A percentile compares a stretch with the other conserved stretches of the same genome.
Conservation (phyloP, 2,888 invertebrate genomes). For the Mimachlamys varia region DNA sequence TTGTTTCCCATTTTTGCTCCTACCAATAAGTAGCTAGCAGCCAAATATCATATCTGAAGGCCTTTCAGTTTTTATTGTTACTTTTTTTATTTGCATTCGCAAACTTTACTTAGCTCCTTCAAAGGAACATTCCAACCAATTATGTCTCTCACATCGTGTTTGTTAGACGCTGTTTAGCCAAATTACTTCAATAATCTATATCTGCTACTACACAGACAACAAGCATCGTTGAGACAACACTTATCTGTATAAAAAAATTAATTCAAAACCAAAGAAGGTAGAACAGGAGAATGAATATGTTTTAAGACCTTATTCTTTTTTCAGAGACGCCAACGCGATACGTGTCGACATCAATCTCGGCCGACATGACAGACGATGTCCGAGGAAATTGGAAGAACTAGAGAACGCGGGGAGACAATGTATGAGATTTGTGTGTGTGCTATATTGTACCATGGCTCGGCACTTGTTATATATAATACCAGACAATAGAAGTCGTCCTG, state of each 20-base stretch:
- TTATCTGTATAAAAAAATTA: too few species aligned
- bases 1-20: too few species aligned
- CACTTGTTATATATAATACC: background rate
- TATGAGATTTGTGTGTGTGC: slow-evolving; percentile 2
- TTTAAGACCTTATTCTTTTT: background rate
- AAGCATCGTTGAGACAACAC: background rate
- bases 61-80: too few species aligned
- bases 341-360: background rate
- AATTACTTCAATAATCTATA: too few species aligned
- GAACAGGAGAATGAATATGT: background rate
- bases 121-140: too few species aligned
- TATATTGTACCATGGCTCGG: background rate
- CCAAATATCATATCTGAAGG: too few species aligned
- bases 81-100: too few species aligned
- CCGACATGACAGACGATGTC: background rate
- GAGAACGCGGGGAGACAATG: background rate
- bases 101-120: too few species aligned
- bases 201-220: background rate
- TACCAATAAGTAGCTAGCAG: too few species aligned
- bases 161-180: too few species aligned
- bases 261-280: background rate
- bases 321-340: background rate
- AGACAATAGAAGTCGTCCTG: background rate
- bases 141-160: too few species aligned
- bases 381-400: background rate